Evolutionary conservation across 2,797 vertebrate genomes (phyloP).

Genomic region (Dromococcyx pavoninus): DNA sequence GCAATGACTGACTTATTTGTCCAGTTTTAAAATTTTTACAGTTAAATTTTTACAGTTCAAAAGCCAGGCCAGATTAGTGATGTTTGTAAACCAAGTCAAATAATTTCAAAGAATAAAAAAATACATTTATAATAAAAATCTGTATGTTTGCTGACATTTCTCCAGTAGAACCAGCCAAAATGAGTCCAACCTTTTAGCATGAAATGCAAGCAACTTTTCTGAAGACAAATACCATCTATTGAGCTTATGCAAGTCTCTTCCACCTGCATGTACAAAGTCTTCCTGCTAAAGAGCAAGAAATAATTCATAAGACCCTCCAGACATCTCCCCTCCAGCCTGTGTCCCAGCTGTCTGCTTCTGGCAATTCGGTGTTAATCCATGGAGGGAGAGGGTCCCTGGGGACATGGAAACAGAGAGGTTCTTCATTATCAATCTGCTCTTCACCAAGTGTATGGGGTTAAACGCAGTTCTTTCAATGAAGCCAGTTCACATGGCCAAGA

Average conservation of each 20-base stretch:
- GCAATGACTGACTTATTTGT: neutral
- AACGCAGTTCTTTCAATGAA: neutral
- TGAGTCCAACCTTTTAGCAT: neutral
- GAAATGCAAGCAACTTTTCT: neutral
- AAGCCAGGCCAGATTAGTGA: neutral
- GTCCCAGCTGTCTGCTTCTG: neutral
- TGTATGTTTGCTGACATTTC: neutral
- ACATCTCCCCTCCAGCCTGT: neutral
- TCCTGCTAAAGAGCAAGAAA: neutral
- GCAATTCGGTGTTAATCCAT: neutral
- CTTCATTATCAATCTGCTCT: neutral
- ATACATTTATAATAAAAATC: neutral
- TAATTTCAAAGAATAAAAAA: neutral
- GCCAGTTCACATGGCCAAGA: neutral
- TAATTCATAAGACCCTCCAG: neutral
- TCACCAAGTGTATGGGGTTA: neutral
- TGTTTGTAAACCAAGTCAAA: neutral
- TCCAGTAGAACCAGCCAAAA: neutral
- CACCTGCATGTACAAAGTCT: neutral
- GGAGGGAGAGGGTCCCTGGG: neutral
- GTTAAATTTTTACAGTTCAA: neutral
- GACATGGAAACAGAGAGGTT: neutral
- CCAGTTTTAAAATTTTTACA: neutral
- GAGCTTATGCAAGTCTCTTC: neutral
- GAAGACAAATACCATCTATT: neutral